Conservation (phyloP, 2,797 vertebrate species). For the Parauchenoglanis ngamensis region DNA sequence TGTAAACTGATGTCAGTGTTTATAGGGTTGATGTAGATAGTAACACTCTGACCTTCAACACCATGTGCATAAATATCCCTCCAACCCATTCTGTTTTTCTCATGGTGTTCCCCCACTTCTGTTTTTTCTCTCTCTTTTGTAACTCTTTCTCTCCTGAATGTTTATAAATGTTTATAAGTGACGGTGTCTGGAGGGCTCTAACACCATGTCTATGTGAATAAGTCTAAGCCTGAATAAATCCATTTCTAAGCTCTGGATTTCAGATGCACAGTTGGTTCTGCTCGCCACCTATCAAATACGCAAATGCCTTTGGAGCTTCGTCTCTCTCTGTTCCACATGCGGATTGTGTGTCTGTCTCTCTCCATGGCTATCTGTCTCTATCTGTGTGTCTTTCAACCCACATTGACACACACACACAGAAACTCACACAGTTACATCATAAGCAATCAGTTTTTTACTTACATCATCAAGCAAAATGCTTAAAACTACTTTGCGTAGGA, state of each 20-base stretch:
- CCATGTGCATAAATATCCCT: constrained; percentile 35
- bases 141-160: constrained; percentile 9
- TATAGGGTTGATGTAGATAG: constrained; percentile 38
- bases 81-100: constrained; percentile 10
- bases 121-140: background rate
- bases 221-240: constrained; percentile 50
- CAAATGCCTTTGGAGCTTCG: constrained; percentile 21
- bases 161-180: background rate
- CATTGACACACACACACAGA: too few species aligned
- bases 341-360: constrained; percentile 6
- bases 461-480: background rate
- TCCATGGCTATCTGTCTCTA: background rate
- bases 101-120: background rate
- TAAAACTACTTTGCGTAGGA: background rate
- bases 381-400: constrained; percentile 16
- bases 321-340: background rate
- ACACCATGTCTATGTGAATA: constrained; percentile 46
- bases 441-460: background rate
- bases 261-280: constrained; percentile 44
- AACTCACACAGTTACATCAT: background rate
- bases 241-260: constrained; percentile 54
- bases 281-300: constrained; percentile 43
- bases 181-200: constrained; percentile 34
- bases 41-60: constrained; percentile 43
- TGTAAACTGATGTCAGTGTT: constrained; percentile 41